Evolutionary conservation across 92 coral and sea anemone genomes (phyloP), one percentile per base, ranked within the genome.

Genomic region (Paramuricea clavata): DNA sequence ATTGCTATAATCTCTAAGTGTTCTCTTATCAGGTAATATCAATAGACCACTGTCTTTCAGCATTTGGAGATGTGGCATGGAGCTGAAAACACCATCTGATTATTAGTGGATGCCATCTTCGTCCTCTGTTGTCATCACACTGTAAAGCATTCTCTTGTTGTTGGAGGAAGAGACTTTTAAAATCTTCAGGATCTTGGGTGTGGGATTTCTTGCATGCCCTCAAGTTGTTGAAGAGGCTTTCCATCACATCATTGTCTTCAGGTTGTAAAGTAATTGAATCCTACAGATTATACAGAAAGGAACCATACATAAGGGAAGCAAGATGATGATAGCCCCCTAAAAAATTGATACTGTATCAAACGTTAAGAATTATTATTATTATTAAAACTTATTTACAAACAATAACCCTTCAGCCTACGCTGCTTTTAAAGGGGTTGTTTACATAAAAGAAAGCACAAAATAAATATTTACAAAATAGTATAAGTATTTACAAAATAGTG

Each of bases 41-140:
- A 87, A 54, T 2, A 87, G 69, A 32, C 81, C 87, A 87, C 87
- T 87, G 6, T 80, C 90, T 19, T 87, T 79, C 0, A 73, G 88
- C 44, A 74, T 23, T 30, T 16, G 89, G 85, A 33, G 85, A 86
- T 61, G 85, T 33, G 0, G 89, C 76, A 41, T 86, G 59, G 28
- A 87, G 90, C 33, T 87, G 90, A 42, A 87, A 87, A 49, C 81
- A 79, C 90, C 90, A 80, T 80, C 80, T 78, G 22, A 87, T 87
- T 2, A 87, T 87, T 26, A 79, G 86, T 25, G 90, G 90, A 62
- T 78, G 87, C 87, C 90, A 87, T 44, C 86, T 64, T 52, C 90
- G 80, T 13, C 68, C 68, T 52, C 90, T 86, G 0, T 57, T 76
- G 33, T 77, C 89, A 23, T 34, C 0, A 22, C 77, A 86, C 0